Evolutionary conservation across 2,113 vertebrate genomes (phyloP), one percentile per base, ranked within the genome.

Genomic region (Odocoileus virginianus): DNA sequence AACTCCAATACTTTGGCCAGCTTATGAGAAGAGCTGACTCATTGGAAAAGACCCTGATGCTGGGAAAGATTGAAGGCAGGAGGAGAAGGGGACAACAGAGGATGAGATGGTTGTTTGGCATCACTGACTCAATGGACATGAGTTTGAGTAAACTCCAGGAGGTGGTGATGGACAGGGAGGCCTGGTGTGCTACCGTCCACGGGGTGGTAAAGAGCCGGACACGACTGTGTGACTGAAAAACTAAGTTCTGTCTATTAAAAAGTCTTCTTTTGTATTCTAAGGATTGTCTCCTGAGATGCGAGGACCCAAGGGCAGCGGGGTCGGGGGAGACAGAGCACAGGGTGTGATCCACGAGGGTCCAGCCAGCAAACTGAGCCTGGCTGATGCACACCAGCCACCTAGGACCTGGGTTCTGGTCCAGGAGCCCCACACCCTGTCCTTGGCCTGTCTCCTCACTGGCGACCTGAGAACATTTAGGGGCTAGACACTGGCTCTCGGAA

Each of bases 351-450:
- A 2, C 1, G 3, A 50, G 78, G 17, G 25, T 43, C 27, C 11
- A 2, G 52, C 12, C 10, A 14, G n/a, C 5, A 33, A 52, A 60
- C 28, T n/a, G 47, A 28, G 82, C 40, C 7, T 11, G 1, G 52
- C 76, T 12, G 2, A 15, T 23, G 25, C 1, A 1, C 19, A n/a
- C 27, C 17, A 1, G 30, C 50, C 19, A 16, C 2, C 52, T 9
- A 23, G 1, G 58, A n/a, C 15, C 7, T 25, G 4, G 13, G 14
- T 14, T 55, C 85, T 6, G 21, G 19, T 6, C 52, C 85, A 6
- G 7, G 40, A 47, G 93, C 27, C 36, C 74, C 2, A 10, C 12
- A 10, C 28, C 52, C n/a, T 10, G 11, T 45, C 87, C 58, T n/a
- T 2, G 17, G 43, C 78, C 71, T n/a, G 54, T 13, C 54, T 92